Evolutionary conservation across 1,140 invertebrate species (phyloP).

Genomic region (Cepaea nemoralis): DNA sequence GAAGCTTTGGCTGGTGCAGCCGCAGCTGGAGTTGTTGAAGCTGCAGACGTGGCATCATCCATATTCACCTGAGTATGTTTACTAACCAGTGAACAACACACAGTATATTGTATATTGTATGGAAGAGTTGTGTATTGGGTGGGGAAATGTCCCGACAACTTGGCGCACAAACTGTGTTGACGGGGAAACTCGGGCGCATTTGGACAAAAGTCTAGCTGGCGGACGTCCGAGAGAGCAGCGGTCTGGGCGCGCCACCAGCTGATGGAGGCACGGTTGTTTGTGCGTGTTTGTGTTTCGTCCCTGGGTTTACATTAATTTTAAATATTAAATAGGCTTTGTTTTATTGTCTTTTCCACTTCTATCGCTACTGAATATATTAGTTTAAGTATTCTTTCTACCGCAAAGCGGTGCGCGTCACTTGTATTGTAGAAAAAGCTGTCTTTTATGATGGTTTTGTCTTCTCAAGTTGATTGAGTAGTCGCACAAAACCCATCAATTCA

Average conservation of each 20-base stretch:
- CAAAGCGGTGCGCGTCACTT: background rate
- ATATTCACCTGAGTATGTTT: too few species aligned
- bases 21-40: slow-evolving; percentile 33
- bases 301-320: background rate
- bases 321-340: background rate
- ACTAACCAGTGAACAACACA: too few species aligned
- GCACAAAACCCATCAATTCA: background rate
- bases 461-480: background rate
- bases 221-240: slow-evolving; percentile 13
- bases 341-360: background rate
- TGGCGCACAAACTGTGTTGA: background rate
- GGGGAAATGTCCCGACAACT: background rate
- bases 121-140: too few species aligned
- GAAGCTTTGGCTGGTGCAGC: slow-evolving; percentile 45
- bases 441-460: slow-evolving; percentile 26
- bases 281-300: slow-evolving; percentile 16
- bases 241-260: background rate
- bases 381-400: background rate
- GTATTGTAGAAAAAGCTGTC: background rate
- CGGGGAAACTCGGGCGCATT: background rate
- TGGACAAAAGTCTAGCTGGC: background rate
- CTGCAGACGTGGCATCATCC: slow-evolving; percentile 24
- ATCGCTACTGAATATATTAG: background rate
- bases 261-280: background rate
- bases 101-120: too few species aligned